Conservation (phyloP, 2,797 vertebrate species). For the Anabas testudineus region DNA sequence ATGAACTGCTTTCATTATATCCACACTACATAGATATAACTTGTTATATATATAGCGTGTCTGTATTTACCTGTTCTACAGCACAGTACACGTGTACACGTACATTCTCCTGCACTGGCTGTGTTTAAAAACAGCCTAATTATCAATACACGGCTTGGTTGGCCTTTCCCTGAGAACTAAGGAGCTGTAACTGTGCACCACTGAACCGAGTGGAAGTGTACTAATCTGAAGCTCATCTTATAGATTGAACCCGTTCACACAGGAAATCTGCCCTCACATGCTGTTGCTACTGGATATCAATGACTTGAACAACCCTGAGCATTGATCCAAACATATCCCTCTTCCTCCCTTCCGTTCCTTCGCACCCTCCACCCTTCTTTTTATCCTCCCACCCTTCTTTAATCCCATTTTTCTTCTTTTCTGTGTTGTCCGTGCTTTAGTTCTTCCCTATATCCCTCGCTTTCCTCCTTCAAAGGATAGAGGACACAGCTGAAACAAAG, state of each 20-base stretch:
- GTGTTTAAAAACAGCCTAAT: slow-evolving; percentile 25
- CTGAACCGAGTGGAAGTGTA: slow-evolving; percentile 39
- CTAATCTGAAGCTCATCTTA: slow-evolving; percentile 40
- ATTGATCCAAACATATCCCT: slow-evolving; percentile 64
- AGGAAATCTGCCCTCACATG: slow-evolving; percentile 55
- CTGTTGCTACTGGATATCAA: slow-evolving; percentile 68
- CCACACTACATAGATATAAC: not conserved
- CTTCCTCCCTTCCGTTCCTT: slow-evolving; percentile 24
- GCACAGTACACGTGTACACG: not conserved
- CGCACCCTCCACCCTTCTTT: slow-evolving; percentile 8
- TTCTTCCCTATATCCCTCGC: slow-evolving; percentile 30
- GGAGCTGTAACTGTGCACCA: slow-evolving; percentile 16
- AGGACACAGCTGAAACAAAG: slow-evolving; percentile 75
- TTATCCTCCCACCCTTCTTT: slow-evolving; percentile 33
- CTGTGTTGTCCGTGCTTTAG: slow-evolving; percentile 24
- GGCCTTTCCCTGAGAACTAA: slow-evolving; percentile 26
- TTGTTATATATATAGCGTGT: not conserved
- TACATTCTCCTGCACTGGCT: slow-evolving; percentile 14
- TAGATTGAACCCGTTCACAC: slow-evolving; percentile 37
- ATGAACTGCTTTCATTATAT: not conserved
- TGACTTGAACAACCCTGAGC: slow-evolving; percentile 67
- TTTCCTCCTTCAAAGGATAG: slow-evolving; percentile 69
- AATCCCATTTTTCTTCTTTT: slow-evolving; percentile 32
- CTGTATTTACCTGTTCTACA: not conserved
- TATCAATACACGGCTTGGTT: slow-evolving; percentile 43